Base-by-base conservation (phyloP, 1,140 invertebrate species). In the Meloidogyne floridensis region DNA sequence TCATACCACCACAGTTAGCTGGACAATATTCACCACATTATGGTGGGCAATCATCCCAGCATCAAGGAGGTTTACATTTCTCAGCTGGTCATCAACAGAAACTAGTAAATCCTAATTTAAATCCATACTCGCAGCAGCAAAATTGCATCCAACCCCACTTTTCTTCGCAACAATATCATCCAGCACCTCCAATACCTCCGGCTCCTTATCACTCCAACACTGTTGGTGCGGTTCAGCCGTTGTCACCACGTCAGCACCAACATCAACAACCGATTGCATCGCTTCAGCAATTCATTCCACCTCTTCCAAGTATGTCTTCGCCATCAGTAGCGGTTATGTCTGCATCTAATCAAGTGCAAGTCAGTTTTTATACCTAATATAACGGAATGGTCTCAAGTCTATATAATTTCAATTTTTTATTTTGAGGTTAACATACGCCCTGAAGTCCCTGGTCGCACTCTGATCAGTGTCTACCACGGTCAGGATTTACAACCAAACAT, bases 401-500 rank as follows among this genome's bases (percentile, higher is more conserved):
- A 32, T 32, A 32, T 32, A 32, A 32, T 32, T 2, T 32, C 32
- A 32, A 32, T 0, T 32, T 32, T 32, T 32, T 32, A 32, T 32
- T 73, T 88, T 69, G 3, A 86, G 85, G 86, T 87, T 5, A 87
- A 87, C 75, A 87, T 87, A 13, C 86, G 80, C 9, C 86, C 87
- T 18, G 87, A 87, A 72, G 43, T 73, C 15, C 54, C 87, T 5
- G 86, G 86, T 18, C 53, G 85, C 56, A 87, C 87, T 6, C 75
- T 87, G 59, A 87, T 87, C n/a, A 89, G 87, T 72, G 86, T 87
- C 11, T 87, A 87, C 51, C 86, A 86, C 54, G 77, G 84, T 43
- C 82, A 88, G 59, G 80, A 87, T 73, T 54, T 86, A 43, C 65
- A 82, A 15, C 84, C 75, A 69, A 84, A 80, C 56, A 5, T 59